Evolutionary conservation across 2,797 vertebrate genomes (phyloP).

Genomic region (Atherinosoma microstoma): DNA sequence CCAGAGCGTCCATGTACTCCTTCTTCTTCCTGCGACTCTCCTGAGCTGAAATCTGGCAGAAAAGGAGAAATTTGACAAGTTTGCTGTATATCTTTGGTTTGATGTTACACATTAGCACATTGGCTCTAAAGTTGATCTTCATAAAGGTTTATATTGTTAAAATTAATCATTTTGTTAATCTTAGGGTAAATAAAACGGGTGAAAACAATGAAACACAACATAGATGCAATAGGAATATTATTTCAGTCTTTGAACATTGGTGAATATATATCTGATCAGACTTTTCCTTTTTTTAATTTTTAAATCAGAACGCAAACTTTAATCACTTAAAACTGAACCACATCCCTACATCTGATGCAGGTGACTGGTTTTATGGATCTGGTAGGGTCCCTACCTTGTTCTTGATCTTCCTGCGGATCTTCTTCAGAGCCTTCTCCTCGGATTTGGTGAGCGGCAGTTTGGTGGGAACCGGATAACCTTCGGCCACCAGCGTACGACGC

Average conservation of each 20-base stretch:
- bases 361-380: too few relatives aligned
- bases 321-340: too few relatives aligned
- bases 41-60: conserved; percentile 94
- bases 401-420: conserved; percentile 98
- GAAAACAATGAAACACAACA: too few relatives aligned
- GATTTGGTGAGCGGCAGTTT: conserved; percentile 96
- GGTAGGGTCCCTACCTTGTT: conserved; percentile 88
- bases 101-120: background rate
- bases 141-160: background rate
- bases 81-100: background rate
- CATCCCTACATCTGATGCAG: background rate
- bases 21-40: conserved; percentile 99
- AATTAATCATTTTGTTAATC: background rate
- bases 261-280: too few relatives aligned
- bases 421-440: conserved; percentile 98
- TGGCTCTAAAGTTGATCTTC: background rate
- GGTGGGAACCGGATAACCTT: conserved; percentile 96
- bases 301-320: too few relatives aligned
- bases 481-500: conserved; percentile 94
- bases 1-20: conserved; percentile 98
- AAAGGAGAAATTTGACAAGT: background rate
- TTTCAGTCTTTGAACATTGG: background rate
- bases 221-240: background rate
- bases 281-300: too few relatives aligned
- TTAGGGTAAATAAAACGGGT: background rate